Base-by-base conservation (phyloP, 2,797 vertebrate genomes). In the Pipistrellus nathusii region DNA sequence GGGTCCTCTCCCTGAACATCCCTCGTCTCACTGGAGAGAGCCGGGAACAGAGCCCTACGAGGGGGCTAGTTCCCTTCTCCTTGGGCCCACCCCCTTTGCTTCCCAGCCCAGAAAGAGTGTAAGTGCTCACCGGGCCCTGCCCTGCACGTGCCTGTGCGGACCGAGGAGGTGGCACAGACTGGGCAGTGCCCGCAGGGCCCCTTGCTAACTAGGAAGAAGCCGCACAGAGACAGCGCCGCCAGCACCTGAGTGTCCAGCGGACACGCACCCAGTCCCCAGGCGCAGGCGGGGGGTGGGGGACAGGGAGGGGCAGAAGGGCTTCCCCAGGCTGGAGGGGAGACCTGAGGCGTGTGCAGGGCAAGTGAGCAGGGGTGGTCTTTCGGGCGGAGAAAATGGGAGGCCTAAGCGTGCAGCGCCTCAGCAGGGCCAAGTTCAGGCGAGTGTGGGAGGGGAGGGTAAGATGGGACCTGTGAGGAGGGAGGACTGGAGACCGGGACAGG, bases 171-270 rank as follows among this genome's bases (percentile, higher is more conserved):
- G 44, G 20, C 32, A 12, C 53, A 48, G 38, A 7, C 41, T 5
- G 35, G 55, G 38, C 76, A 69, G 14, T 75, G 68, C 6, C 59
- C 59, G 20, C 0, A 38, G 68, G 77, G 12, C 46, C 10, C 4
- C 44, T 2, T 3, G 88, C 53, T 55, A 30, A 64, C 38, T 5
- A 8, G n/a, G 85, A 59, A 62, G 69, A 55, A 44, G 86, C 76
- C 77, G 32, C 41, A 23, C 2, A 21, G 78, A 25, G 51, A 51
- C 27, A 10, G 57, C 1, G 57, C 72, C 90, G 71, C 27, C 2
- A 30, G 0, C 4, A 0, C 15, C 5, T 9, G 0, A 44, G 0
- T 1, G 0, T 15, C 87, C 78, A 32, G 51, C 0, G 2, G 64
- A 59, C 64, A 15, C 0, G 23, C 1, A 12, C 21, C 15, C 3